phyloP scores from a whole-genome alignment of 2,888 invertebrate genomes.

The Drosophila hamatofila region DNA sequence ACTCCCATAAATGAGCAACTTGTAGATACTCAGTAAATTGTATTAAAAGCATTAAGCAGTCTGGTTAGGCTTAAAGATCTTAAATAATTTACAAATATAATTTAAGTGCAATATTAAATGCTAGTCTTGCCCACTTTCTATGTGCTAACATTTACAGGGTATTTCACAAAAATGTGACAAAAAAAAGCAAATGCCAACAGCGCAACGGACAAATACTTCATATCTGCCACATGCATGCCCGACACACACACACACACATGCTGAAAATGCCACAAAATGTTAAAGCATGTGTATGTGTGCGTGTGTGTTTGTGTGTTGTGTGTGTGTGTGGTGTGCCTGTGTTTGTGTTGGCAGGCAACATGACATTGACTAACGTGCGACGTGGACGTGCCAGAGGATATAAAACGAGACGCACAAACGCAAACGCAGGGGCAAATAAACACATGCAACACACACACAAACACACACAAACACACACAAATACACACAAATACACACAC shows the following conservation, averaged over 20 bases:
- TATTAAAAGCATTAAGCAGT: too few species aligned
- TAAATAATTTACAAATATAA: not conserved
- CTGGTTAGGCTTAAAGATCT: too few species aligned
- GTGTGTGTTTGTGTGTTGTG: not conserved
- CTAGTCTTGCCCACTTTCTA: not conserved
- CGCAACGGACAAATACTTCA: constrained; percentile 60
- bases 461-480: constrained; percentile 8
- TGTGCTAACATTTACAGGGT: not conserved
- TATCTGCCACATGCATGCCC: constrained; percentile 41
- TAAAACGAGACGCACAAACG: constrained; percentile 16
- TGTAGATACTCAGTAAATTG: too few species aligned
- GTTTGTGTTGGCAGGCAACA: constrained; percentile 50
- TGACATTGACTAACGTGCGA: constrained; percentile 64
- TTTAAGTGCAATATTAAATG: not conserved
- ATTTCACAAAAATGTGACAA: constrained; percentile 31
- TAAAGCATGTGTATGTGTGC: constrained; percentile 10
- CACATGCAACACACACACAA: constrained; percentile 11
- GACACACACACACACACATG: constrained; percentile 9
- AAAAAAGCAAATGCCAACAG: constrained; percentile 50
- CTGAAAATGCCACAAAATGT: constrained; percentile 46
- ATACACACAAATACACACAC: not conserved
- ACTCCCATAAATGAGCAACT: too few species aligned
- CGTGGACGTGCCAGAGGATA: constrained; percentile 48
- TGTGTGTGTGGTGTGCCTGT: constrained; percentile 9
- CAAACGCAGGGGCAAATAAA: constrained; percentile 12